A percentile compares a stretch with the other conserved stretches of the same genome.
phyloP scores from a whole-genome alignment of 2,113 vertebrate species.

The Gadus macrocephalus region DNA sequence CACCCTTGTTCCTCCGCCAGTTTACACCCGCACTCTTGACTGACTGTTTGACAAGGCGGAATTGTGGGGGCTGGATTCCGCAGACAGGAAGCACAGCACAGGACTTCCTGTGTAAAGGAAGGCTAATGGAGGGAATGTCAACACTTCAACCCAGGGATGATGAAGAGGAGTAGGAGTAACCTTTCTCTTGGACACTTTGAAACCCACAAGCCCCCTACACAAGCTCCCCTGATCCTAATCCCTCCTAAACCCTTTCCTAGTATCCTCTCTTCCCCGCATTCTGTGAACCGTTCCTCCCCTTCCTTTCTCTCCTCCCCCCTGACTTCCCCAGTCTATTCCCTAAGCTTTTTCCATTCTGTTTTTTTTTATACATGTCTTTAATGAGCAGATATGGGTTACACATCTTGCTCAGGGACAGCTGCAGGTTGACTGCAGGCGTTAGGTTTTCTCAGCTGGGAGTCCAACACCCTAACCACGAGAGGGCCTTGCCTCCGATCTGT shows the following conservation, averaged over 20 bases:
- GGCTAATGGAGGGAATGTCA: constrained; percentile 51
- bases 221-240: background rate
- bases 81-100: constrained; percentile 48
- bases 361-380: too few species aligned
- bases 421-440: background rate
- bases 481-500: too few species aligned
- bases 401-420: background rate
- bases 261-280: constrained; percentile 33
- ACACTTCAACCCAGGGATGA: constrained; percentile 35
- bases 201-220: constrained; percentile 19
- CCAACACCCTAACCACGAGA: too few species aligned
- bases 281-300: constrained; percentile 6
- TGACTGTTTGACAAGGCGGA: too few species aligned
- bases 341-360: too few species aligned
- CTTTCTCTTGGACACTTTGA: constrained; percentile 35
- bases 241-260: too few species aligned
- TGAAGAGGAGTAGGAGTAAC: constrained; percentile 32
- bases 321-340: background rate
- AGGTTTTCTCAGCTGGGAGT: too few species aligned
- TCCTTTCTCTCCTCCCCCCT: constrained; percentile 25
- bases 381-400: too few species aligned
- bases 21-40: too few species aligned
- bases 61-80: constrained; percentile 6
- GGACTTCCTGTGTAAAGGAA: constrained; percentile 53
- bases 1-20: constrained; percentile 47